Percentiles rank a stretch among this genome's conserved stretches.
Conservation (phyloP, 30 jellyfish, hydroid and myxozoan species). For the Aurelia aurita region DNA sequence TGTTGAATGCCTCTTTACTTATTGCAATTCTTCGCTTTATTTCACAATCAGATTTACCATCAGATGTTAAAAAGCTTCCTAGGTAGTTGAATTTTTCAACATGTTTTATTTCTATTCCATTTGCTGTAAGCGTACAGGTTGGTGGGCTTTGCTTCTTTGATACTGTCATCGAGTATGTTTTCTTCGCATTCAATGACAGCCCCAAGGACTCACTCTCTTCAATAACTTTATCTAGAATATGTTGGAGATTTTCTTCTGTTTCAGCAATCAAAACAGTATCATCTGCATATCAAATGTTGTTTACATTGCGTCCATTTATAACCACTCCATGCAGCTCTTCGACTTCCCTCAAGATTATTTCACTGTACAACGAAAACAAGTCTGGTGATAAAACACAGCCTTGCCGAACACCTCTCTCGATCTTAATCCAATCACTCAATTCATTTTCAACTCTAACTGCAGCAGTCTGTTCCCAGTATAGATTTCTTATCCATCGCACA, state of each 20-base stretch:
- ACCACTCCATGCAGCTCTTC: not conserved
- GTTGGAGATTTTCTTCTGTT: no score
- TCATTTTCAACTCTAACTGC: constrained; percentile 1
- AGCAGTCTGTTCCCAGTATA: constrained; percentile 7
- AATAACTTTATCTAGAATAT: constrained; percentile 1
- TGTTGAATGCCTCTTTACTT: no score
- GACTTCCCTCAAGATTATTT: not conserved
- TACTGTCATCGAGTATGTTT: constrained; percentile 5
- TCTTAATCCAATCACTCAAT: constrained; percentile 1
- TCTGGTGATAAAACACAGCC: no score
- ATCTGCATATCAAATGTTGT: not conserved
- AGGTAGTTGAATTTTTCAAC: no score
- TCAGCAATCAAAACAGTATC: constrained; percentile 2
- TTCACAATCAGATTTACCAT: no score
- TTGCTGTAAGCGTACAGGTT: no score
- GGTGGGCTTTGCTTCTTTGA: no score
- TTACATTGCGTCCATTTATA: constrained; percentile 1
- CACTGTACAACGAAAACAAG: not conserved
- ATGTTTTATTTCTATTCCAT: no score
- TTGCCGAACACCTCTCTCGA: constrained; percentile 1
- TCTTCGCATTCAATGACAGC: not conserved
- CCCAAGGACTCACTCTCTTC: constrained; percentile 10
- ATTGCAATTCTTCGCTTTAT: no score
- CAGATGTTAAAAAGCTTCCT: no score
- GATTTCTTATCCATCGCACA: not conserved